These are phyloP conservation scores for Pycnomerus fuliginosus DNA, from an alignment of 2,888 invertebrate genomes.

Conservation along the genomic window DNA sequence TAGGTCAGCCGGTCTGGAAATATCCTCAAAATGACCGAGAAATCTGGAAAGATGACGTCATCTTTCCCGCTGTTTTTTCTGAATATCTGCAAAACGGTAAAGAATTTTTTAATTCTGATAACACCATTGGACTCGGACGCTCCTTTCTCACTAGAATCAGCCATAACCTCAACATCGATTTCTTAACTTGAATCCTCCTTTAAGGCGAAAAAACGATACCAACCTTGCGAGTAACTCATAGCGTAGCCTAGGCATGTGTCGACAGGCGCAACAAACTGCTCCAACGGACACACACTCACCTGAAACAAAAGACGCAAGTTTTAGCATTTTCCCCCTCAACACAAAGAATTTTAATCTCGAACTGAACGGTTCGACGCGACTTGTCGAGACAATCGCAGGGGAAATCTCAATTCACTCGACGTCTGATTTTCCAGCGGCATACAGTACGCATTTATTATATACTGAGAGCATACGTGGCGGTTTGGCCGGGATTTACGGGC, in stretches of 20 bases:
- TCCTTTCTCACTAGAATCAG: too few species aligned
- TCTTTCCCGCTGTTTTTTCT: too few species aligned
- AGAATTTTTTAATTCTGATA: too few species aligned
- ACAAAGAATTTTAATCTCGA: too few species aligned
- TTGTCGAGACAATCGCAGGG: slow-evolving; percentile 33
- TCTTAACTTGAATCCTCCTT: too few species aligned
- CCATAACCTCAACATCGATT: too few species aligned
- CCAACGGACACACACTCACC: slow-evolving; percentile 49
- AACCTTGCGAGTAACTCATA: slow-evolving; percentile 52
- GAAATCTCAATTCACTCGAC: slow-evolving; percentile 35
- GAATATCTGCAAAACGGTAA: too few species aligned
- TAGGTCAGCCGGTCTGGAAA: too few species aligned
- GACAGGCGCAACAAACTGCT: slow-evolving; percentile 35
- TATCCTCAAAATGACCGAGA: too few species aligned
- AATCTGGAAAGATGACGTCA: too few species aligned
- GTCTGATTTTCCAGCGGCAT: slow-evolving; percentile 25
- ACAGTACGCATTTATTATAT: slow-evolving; percentile 24
- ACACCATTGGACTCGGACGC: too few species aligned
- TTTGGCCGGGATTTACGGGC: slow-evolving; percentile 38
- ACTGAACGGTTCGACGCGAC: slow-evolving; percentile 23
- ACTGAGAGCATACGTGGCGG: slow-evolving; percentile 9
- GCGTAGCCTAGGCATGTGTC: slow-evolving; percentile 49
- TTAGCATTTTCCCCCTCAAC: too few species aligned
- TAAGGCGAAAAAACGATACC: slow-evolving; percentile 39
- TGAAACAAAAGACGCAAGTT: slow-evolving; percentile 43